Percentiles rank a stretch among this genome's conserved stretches.
Evolutionary conservation across 2,113 vertebrate species (phyloP).

Genomic region (Procavia capensis): DNA sequence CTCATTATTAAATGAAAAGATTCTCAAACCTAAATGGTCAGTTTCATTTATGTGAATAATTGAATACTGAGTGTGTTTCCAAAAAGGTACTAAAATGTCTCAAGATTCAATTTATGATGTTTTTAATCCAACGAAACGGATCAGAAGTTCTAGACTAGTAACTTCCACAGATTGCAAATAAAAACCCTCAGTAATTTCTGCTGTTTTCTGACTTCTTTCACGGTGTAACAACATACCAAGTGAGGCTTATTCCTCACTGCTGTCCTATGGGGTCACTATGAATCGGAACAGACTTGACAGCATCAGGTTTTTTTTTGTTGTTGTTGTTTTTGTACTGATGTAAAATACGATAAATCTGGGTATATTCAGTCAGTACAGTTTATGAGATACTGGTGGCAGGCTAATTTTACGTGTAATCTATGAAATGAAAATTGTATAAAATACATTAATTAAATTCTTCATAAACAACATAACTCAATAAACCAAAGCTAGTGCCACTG

Average conservation of each 20-base stretch:
- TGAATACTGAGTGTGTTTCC: background rate
- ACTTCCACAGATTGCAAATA: background rate
- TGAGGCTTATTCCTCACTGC: background rate
- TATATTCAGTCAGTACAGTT: background rate
- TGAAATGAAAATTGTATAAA: conserved; percentile 40
- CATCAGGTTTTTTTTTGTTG: too few species aligned
- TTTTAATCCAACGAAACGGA: background rate
- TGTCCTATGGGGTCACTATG: background rate
- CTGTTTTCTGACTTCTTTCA: background rate
- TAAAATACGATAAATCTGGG: background rate
- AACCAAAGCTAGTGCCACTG: too few species aligned
- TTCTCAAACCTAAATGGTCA: background rate
- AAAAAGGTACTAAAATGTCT: background rate
- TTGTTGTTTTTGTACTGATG: background rate
- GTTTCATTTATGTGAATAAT: background rate
- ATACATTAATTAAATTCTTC: background rate
- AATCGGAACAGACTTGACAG: too few species aligned
- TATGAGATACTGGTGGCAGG: background rate
- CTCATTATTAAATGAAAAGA: background rate
- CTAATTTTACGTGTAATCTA: conserved; percentile 27
- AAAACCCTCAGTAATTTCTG: background rate
- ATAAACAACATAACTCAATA: background rate
- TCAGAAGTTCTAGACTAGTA: background rate
- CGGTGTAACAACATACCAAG: background rate
- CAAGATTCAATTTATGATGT: background rate